phyloP scores from a whole-genome alignment of 2,888 invertebrate genomes.

The Polietes domitor region DNA sequence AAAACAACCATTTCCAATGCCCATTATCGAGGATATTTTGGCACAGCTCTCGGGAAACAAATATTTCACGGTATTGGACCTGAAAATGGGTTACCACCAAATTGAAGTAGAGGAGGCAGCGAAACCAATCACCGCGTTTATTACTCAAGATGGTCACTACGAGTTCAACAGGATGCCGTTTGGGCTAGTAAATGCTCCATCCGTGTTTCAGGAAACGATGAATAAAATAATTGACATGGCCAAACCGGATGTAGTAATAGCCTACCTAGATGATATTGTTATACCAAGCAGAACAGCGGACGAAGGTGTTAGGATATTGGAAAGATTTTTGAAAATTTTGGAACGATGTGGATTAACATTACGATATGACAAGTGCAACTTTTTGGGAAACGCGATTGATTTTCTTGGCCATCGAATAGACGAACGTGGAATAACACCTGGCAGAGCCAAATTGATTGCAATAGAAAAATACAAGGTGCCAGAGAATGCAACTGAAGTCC shows the following conservation, averaged over 20 bases:
- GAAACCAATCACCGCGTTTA: slow-evolving; percentile 39
- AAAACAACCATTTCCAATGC: slow-evolving; percentile 35
- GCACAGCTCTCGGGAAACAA: no score
- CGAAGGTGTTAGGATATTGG: no score
- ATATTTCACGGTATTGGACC: no score
- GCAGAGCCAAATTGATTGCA: slow-evolving; percentile 15
- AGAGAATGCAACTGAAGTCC: neutral
- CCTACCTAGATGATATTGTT: slow-evolving; percentile 61
- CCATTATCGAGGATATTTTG: slow-evolving; percentile 42
- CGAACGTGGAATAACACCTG: slow-evolving; percentile 16
- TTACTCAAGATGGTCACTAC: slow-evolving; percentile 50
- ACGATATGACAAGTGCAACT: no score
- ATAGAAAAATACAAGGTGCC: slow-evolving; percentile 15
- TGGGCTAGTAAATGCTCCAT: slow-evolving; percentile 71
- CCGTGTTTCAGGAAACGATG: slow-evolving; percentile 74
- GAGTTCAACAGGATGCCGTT: slow-evolving; percentile 57
- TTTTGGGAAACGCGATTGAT: no score
- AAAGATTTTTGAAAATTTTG: no score
- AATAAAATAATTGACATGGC: slow-evolving; percentile 30
- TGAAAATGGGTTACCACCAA: no score
- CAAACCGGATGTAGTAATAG: slow-evolving; percentile 41
- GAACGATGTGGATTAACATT: no score
- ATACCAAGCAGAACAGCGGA: no score
- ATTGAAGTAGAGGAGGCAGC: no score
- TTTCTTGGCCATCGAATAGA: neutral